Percentiles rank a stretch among this genome's conserved stretches.
These are phyloP conservation scores for Microplitis deprimator DNA, from an alignment of 2,888 invertebrate genomes.

Conservation along the genomic window DNA sequence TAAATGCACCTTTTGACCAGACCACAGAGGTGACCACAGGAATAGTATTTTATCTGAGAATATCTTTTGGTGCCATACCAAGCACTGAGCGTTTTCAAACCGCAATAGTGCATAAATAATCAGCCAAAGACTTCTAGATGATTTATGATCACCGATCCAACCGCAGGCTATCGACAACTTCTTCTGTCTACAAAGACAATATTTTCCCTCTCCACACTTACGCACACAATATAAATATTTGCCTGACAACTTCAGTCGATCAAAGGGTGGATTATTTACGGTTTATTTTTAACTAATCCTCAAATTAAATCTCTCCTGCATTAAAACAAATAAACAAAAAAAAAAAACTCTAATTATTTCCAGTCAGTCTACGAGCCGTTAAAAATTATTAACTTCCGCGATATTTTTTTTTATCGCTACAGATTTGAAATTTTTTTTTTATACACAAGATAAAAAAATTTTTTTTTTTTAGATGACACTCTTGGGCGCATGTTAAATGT, in stretches of 20 bases:
- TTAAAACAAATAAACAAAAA: not conserved
- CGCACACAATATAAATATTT: not conserved
- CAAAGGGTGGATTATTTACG: not conserved
- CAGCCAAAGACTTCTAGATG: not conserved
- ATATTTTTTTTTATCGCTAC: not conserved
- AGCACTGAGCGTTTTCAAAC: slow-evolving; percentile 35
- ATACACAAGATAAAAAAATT: not conserved
- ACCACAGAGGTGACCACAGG: slow-evolving; percentile 6
- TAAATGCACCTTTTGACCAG: not conserved
- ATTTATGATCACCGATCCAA: slow-evolving; percentile 1
- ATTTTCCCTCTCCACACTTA: not conserved
- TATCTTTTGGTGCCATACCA: not conserved
- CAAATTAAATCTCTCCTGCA: not conserved
- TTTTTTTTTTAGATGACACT: not conserved
- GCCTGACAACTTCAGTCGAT: not conserved
- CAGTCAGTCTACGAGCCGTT: not conserved
- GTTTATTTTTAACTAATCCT: not conserved
- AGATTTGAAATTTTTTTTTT: too few species aligned
- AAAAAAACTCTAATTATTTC: not conserved
- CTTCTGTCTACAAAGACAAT: not conserved
- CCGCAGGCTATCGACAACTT: not conserved
- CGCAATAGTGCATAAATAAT: slow-evolving; percentile 26
- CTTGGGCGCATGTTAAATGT: not conserved
- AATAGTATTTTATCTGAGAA: too few species aligned
- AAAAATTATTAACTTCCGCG: not conserved